Evolutionary conservation across 2,888 invertebrate genomes (phyloP), one percentile per base, ranked within the genome.

Genomic region (Schizaphis graminum): DNA sequence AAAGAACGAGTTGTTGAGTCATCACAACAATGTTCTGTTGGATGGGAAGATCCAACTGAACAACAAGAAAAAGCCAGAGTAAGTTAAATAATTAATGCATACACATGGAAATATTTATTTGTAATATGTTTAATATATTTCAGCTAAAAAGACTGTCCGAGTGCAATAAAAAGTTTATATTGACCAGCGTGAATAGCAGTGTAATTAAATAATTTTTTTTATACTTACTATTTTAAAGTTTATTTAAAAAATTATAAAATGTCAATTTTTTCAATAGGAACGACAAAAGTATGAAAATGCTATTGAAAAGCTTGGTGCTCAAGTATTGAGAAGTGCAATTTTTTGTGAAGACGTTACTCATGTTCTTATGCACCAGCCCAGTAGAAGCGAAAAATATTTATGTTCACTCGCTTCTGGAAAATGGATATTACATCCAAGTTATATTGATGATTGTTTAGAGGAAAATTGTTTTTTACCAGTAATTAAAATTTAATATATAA

Each of bases 321-420:
- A 96, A 35, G 96, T 98, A 24, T 96, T 97, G 24, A 96, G 97
- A 21, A 96, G 96, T 0, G 95, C 96, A 21, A 95, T 95, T 95
- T 97, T 97, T 95, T 97, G 98, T 95, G 96, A 96, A 0, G 96
- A 96, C 0, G 97, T 97, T 91, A 98, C 98, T 0, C 99, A 99
- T 95, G 96, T 99, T 47, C 96, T 99, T 57, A 98, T 98, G 95
- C 96, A 97, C 88, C 97, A 97, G 95, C 97, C 97, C 0, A 96
- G 97, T 21, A 97, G 98, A 94, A 98, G 98, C 95, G 99, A 99
- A 96, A 99, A 99, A 96, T 97, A 98, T 96, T 96, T 99, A 53
- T 97, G 98, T 0, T 97, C 98, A 94, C 97, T 99, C 94, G 98
- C 99, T 0, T 97, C 98, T 0, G 99, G 99, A 41, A 97, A 98